Percentiles rank a stretch among this genome's conserved stretches.
Conservation (phyloP, 2,113 vertebrate genomes). For the Microtus pennsylvanicus region DNA sequence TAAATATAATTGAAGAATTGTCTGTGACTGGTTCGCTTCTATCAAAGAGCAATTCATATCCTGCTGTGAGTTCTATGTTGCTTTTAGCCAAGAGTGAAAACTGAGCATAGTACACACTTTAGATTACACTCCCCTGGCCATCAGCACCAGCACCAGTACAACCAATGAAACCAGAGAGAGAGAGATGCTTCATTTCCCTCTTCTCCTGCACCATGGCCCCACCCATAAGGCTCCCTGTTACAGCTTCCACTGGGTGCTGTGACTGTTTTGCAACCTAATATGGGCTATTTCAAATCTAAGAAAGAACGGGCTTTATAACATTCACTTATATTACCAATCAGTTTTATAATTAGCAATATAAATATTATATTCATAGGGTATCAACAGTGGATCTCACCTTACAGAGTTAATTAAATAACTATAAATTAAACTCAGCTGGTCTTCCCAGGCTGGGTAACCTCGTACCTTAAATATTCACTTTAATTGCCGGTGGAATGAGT, state of each 20-base stretch:
- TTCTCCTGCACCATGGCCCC: background rate
- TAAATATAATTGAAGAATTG: background rate
- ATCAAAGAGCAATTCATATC: background rate
- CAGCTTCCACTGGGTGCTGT: background rate
- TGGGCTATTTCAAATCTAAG: background rate
- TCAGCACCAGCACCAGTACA: background rate
- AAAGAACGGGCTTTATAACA: background rate
- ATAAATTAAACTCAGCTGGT: slow-evolving; percentile 64
- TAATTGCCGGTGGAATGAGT: slow-evolving; percentile 64
- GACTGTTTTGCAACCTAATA: background rate
- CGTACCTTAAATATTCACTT: slow-evolving; percentile 50
- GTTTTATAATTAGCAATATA: slow-evolving; percentile 68
- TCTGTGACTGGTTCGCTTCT: background rate
- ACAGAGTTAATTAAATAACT: slow-evolving; percentile 71
- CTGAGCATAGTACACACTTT: background rate
- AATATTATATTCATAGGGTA: slow-evolving; percentile 64
- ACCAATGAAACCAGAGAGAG: background rate
- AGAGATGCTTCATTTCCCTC: background rate
- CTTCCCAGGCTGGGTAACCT: slow-evolving; percentile 26
- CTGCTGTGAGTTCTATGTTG: background rate
- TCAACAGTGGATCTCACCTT: slow-evolving; percentile 42
- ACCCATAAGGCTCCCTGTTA: background rate
- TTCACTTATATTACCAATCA: background rate
- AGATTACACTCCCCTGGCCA: background rate
- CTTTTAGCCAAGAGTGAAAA: background rate